phyloP scores from a whole-genome alignment of 2,113 vertebrate species.

The Furnarius figulus region DNA sequence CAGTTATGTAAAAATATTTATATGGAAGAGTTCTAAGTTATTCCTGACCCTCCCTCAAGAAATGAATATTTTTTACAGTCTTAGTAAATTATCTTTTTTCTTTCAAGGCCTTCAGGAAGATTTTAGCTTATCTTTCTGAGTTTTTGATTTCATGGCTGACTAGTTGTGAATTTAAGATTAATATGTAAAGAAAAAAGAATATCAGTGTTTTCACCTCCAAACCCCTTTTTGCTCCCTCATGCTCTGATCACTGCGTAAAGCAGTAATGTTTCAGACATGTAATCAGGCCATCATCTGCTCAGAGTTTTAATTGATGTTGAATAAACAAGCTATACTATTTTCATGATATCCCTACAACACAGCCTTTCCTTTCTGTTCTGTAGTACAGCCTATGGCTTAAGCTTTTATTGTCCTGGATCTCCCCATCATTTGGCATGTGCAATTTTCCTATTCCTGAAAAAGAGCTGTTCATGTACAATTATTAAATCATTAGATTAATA shows the following conservation, averaged over 20 bases:
- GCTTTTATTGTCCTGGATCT: not conserved
- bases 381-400: not conserved
- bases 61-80: not conserved
- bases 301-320: not conserved
- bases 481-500: not conserved
- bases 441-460: not conserved
- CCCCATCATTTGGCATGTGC: not conserved
- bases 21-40: not conserved
- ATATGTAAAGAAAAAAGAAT: not conserved
- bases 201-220: not conserved
- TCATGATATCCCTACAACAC: not conserved
- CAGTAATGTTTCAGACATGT: not conserved
- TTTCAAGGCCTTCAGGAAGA: not conserved
- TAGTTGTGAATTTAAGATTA: slow-evolving; percentile 3
- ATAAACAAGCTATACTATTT: not conserved
- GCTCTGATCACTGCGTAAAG: not conserved
- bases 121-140: not conserved
- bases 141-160: slow-evolving; percentile 30
- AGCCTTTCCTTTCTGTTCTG: not conserved
- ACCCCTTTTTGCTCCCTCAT: not conserved
- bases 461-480: not conserved
- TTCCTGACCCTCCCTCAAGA: not conserved
- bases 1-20: not conserved
- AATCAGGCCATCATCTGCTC: not conserved
- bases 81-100: not conserved